phyloP scores from a whole-genome alignment of 1,140 invertebrate species.

The Rhopalosiphum maidis region DNA sequence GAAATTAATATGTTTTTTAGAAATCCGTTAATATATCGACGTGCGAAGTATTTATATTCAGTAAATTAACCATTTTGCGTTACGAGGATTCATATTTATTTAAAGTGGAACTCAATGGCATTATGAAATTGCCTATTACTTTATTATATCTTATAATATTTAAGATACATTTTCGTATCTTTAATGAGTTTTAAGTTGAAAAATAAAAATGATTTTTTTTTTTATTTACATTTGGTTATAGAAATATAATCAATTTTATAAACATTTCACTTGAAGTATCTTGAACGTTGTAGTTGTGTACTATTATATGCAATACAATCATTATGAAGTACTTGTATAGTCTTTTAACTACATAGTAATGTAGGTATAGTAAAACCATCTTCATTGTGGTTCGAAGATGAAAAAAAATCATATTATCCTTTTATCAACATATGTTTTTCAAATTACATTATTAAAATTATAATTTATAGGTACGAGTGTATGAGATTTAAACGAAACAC shows the following conservation, averaged over 20 bases:
- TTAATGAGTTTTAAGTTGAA: not conserved
- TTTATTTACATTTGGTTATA: not conserved
- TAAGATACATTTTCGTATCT: not conserved
- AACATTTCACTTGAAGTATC: too few relatives aligned
- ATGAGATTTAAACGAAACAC: not conserved
- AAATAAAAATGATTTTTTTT: not conserved
- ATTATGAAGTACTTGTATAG: not conserved
- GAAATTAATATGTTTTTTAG: not conserved
- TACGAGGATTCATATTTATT: not conserved
- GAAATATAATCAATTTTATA: not conserved
- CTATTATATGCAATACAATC: not conserved
- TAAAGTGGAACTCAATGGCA: not conserved
- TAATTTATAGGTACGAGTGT: not conserved
- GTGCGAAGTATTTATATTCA: not conserved
- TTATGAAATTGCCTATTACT: not conserved
- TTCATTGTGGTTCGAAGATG: not conserved
- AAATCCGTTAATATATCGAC: not conserved
- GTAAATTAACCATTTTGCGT: not conserved
- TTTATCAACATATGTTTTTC: not conserved
- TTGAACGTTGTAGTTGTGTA: not conserved
- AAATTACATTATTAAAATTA: slow-evolving; percentile 3
- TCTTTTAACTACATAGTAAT: too few relatives aligned
- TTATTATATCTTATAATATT: not conserved
- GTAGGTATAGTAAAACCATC: not conserved
- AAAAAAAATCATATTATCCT: not conserved